phyloP scores from a whole-genome alignment of 1,140 invertebrate species.

The Drusus annulatus region DNA sequence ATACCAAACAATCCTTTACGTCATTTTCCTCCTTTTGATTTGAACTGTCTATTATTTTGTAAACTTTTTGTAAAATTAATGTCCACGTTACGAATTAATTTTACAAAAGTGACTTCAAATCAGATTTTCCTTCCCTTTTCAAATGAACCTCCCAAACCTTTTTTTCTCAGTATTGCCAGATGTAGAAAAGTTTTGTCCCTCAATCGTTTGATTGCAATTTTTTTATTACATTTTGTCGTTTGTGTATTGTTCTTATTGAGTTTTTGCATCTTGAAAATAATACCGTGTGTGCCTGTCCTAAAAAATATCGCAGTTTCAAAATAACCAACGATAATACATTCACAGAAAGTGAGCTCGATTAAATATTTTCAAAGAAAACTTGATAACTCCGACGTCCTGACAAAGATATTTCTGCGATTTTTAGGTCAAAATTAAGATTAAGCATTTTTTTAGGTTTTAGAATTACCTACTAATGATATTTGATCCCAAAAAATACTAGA shows the following conservation, averaged over 20 bases:
- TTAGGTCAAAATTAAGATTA: neutral
- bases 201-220: neutral
- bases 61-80: neutral
- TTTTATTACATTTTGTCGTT: slow-evolving; percentile 10
- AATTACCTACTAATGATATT: neutral
- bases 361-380: neutral
- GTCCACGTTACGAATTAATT: slow-evolving; percentile 1
- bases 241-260: slow-evolving; percentile 21
- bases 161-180: slow-evolving; percentile 37
- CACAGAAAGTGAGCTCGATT: neutral
- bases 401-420: neutral
- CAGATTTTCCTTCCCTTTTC: slow-evolving; percentile 29
- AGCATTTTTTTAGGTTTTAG: neutral
- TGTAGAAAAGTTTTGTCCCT: slow-evolving; percentile 10
- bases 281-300: slow-evolving; percentile 21
- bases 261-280: slow-evolving; percentile 32
- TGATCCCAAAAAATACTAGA: slow-evolving; percentile 48
- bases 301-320: neutral
- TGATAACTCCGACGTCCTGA: neutral
- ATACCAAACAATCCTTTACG: slow-evolving; percentile 23
- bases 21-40: slow-evolving; percentile 3
- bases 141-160: neutral
- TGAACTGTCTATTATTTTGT: slow-evolving; percentile 18
- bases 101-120: slow-evolving; percentile 23
- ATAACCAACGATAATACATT: neutral